Base-by-base conservation (phyloP, 2,113 vertebrate species). In the Sinocyclocheilus grahami region DNA sequence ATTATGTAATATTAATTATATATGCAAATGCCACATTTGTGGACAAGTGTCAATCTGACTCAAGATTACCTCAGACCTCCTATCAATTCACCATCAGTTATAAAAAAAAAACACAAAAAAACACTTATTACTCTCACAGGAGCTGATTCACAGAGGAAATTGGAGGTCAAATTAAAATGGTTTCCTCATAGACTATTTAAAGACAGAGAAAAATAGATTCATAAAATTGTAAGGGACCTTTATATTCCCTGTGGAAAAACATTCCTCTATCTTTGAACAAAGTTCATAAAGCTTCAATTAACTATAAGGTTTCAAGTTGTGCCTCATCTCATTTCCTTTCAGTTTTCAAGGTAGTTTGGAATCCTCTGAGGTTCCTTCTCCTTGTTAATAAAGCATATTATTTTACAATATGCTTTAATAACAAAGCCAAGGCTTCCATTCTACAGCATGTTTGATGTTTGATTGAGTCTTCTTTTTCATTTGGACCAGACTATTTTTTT, bases 201-300 rank as follows among this genome's bases (percentile, higher is more conserved):
- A 90, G 89, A 93, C 90, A 92, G 93, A 82, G 85, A 86, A 90
- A 91, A 89, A 88, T 86, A 86, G 87, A 92, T 93, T 95, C 90
- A 91, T 91, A 74, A 88, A 90, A 89, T 86, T 87, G 90, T 90
- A 89, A 88, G 90, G 86, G 89, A 89, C 89, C 90, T 86, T 87
- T 67, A 84, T 79, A 46, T 85, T 91, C 93, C 94, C 93, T 84
- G 90, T 89, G 83, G 95, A 90, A 92, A 93, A 91, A 91, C 89
- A 63, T 92, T 92, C 89, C 88, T 83, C 88, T 86, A 90, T 92
- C 90, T 93, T 93, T 94, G 90, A 88, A 85, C 86, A 91, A 92
- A 90, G 89, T 93, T 93, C 93, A 94, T 93, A 90, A 91, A 92
- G 91, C 93, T 93, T 93, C 92, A 94, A 93, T 95, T 95, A 95